phyloP scores from a whole-genome alignment of 2,113 vertebrate genomes.

The Tricholaema leucomelas region DNA sequence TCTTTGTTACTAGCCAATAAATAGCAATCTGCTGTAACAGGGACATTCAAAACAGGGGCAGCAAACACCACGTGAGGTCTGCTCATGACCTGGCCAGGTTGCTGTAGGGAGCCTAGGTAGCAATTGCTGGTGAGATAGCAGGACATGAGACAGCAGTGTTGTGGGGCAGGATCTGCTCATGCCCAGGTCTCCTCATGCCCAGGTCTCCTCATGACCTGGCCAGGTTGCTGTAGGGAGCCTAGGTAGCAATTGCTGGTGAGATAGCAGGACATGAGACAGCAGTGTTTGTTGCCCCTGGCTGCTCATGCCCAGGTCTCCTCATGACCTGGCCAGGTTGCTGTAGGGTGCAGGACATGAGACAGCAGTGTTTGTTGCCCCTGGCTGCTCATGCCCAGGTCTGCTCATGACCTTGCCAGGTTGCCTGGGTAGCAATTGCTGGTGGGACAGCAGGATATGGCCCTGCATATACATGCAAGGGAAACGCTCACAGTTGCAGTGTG shows the following conservation, averaged over 20 bases:
- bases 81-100: background rate
- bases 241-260: background rate
- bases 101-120: background rate
- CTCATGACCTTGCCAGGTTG: background rate
- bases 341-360: too few species aligned
- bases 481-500: background rate
- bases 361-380: too few species aligned
- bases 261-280: too few species aligned
- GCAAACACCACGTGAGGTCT: background rate
- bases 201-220: background rate
- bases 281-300: too few species aligned
- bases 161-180: too few species aligned
- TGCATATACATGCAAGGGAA: accelerated
- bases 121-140: background rate
- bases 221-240: background rate
- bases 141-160: too few species aligned
- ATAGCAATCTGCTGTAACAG: background rate
- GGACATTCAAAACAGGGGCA: background rate
- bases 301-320: background rate
- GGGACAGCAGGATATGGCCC: background rate
- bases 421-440: accelerated
- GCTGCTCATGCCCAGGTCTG: too few species aligned
- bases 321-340: background rate
- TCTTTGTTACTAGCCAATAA: background rate
- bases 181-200: too few species aligned